Percentiles rank a stretch among this genome's conserved stretches.
Conservation (phyloP, 2,888 invertebrate genomes). For the Dastarcus helophoroides region DNA sequence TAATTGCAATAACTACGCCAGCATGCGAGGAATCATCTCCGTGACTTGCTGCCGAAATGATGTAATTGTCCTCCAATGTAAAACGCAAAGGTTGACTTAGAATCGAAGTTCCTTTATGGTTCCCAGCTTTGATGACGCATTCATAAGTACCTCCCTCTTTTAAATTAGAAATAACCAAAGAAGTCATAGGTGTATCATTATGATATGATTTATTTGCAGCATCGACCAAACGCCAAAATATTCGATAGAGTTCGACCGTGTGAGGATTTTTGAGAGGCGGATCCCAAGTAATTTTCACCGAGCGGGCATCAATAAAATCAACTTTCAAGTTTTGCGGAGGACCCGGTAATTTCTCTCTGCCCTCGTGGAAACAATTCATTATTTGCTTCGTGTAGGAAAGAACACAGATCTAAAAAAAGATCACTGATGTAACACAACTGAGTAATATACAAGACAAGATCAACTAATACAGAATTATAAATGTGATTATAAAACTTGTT, state of each 20-base stretch:
- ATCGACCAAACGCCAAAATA: conserved; percentile 66
- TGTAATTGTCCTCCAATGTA: conserved; percentile 61
- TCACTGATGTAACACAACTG: too few species aligned
- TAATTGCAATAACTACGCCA: conserved; percentile 53
- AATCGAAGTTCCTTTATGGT: conserved; percentile 63
- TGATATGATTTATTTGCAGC: conserved; percentile 37
- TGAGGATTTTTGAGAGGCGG: conserved; percentile 71
- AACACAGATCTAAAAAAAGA: too few species aligned
- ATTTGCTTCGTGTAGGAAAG: conserved; percentile 62
- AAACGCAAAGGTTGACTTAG: conserved; percentile 63
- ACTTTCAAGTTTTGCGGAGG: conserved; percentile 60
- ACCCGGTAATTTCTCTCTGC: conserved; percentile 65
- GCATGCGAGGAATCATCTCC: conserved; percentile 42
- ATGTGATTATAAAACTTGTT: too few species aligned
- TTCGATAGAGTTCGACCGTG: conserved; percentile 70
- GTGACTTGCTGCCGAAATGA: conserved; percentile 54
- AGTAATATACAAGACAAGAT: too few species aligned
- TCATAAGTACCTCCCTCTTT: conserved; percentile 66
- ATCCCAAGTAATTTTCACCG: conserved; percentile 59
- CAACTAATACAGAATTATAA: too few species aligned
- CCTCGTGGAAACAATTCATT: conserved; percentile 71
- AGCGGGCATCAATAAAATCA: conserved; percentile 44
- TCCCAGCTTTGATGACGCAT: conserved; percentile 72
- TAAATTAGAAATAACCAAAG: conserved; percentile 56
- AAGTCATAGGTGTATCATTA: conserved; percentile 61